phyloP scores from a whole-genome alignment of 1,140 invertebrate species.

The Hyles euphorbiae region DNA sequence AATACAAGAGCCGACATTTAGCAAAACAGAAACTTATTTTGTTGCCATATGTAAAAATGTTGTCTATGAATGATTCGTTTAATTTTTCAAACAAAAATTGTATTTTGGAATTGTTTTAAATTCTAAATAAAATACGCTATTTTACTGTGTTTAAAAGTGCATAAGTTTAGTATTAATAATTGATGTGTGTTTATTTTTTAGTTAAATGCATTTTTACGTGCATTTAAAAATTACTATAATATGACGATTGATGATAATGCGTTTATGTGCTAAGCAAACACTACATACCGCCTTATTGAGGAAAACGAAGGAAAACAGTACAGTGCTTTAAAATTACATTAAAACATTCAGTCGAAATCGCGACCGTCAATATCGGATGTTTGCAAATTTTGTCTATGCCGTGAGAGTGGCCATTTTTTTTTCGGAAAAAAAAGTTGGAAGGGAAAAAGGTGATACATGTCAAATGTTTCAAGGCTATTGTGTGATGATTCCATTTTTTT shows the following conservation, averaged over 20 bases:
- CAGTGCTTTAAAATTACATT: neutral
- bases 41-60: conserved; percentile 18
- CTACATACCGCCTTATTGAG: too few relatives aligned
- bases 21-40: conserved; percentile 23
- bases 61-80: conserved; percentile 14
- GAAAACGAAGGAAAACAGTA: neutral
- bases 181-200: too few relatives aligned
- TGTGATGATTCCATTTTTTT: conserved; percentile 68
- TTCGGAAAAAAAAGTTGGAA: conserved; percentile 59
- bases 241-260: too few relatives aligned
- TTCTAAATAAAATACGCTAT: too few relatives aligned
- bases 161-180: too few relatives aligned
- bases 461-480: conserved; percentile 72
- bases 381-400: conserved; percentile 28
- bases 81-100: too few relatives aligned
- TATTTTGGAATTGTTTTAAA: too few relatives aligned
- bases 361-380: conserved; percentile 20
- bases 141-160: too few relatives aligned
- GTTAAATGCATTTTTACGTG: too few relatives aligned
- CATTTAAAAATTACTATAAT: too few relatives aligned
- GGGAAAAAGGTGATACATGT: conserved; percentile 68
- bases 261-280: too few relatives aligned
- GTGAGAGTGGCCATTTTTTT: conserved; percentile 53
- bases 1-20: conserved; percentile 41
- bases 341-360: conserved; percentile 6